Evolutionary conservation across 2,113 vertebrate genomes (phyloP).

Genomic region (Ivindomyrus marchei): DNA sequence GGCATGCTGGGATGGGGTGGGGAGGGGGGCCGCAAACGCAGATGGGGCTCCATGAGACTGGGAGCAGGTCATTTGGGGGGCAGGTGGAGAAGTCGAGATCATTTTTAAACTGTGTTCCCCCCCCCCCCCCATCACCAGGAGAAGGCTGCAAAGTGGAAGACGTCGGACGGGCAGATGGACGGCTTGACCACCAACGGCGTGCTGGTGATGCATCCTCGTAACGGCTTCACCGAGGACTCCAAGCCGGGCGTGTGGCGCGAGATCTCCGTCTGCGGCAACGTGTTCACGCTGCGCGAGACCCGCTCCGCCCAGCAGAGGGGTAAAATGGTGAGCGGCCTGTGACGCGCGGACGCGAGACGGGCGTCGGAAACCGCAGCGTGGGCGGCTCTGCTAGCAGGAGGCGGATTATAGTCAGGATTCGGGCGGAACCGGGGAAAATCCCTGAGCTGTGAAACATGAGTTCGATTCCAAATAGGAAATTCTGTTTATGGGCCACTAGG

Average conservation of each 20-base stretch:
- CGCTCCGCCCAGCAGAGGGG: constrained; percentile 93
- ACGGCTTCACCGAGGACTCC: constrained; percentile 92
- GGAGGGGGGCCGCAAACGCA: fast-evolving
- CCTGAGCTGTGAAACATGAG: background rate
- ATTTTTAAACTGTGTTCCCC: background rate
- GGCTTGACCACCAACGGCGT: constrained; percentile 96
- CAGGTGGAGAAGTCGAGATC: background rate
- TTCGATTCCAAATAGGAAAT: background rate
- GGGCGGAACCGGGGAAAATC: background rate
- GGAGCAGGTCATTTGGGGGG: background rate
- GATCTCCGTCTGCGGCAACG: constrained; percentile 95
- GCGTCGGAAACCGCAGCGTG: background rate
- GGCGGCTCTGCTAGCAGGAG: background rate
- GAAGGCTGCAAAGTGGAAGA: constrained; percentile 98
- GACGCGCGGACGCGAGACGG: background rate
- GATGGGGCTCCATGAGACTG: background rate
- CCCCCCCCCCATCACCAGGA: constrained; percentile 58
- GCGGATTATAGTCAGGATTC: background rate
- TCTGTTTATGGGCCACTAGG: background rate
- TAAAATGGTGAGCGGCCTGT: constrained; percentile 75
- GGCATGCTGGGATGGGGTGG: background rate
- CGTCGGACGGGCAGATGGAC: constrained; percentile 90
- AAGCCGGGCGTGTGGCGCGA: constrained; percentile 96
- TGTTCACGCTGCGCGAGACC: constrained; percentile 91
- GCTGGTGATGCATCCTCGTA: constrained; percentile 93